Base-by-base conservation (phyloP, 2,888 invertebrate genomes). In the Drosophila ezoana region DNA sequence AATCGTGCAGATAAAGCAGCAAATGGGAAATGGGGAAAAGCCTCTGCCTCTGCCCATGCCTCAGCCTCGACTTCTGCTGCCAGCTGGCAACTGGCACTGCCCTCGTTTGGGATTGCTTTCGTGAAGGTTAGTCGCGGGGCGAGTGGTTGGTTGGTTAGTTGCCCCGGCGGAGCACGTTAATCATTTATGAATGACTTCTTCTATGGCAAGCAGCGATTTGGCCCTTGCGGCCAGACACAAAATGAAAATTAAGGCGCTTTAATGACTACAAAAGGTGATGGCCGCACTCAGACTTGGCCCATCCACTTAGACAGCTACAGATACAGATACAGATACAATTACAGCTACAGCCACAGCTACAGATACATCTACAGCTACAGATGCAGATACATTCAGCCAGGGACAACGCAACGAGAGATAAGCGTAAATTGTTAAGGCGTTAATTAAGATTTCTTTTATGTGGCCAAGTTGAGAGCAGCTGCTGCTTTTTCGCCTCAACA, bases 161-260 rank as follows among this genome's bases (percentile, higher is more conserved):
- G 47, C 33, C 40, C 28, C 59, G 52, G 52, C 52, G 48, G 37
- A 38, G 75, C 64, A 74, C 72, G 79, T 84, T 81, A 80, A 87
- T 87, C 85, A 85, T 73, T 80, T 87, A 78, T 84, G 84, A 84
- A 87, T 84, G 87, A 75, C 69, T 76, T 62, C 54, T 74, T 41
- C 43, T 20, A 68, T 43, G 41, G 41, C 62, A 45, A 65, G 23
- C 64, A 61, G 35, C 68, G 62, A 69, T 58, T 58, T 62, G 62
- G 35, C 54, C 59, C 48, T 68, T 57, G 63, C 56, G 56, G 43
- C 53, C 56, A 51, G 41, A 45, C 32, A 61, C 38, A 54, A 62
- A 71, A 48, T 53, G 58, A 73, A 72, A 84, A 72, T 72, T 66
- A 68, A 78, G 72, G 79, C 81, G 71, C 71, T 74, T 84, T 81